A percentile compares a stretch with the other conserved stretches of the same genome.
phyloP scores from a whole-genome alignment of 2,888 invertebrate genomes.

The Heliconius cydno region DNA sequence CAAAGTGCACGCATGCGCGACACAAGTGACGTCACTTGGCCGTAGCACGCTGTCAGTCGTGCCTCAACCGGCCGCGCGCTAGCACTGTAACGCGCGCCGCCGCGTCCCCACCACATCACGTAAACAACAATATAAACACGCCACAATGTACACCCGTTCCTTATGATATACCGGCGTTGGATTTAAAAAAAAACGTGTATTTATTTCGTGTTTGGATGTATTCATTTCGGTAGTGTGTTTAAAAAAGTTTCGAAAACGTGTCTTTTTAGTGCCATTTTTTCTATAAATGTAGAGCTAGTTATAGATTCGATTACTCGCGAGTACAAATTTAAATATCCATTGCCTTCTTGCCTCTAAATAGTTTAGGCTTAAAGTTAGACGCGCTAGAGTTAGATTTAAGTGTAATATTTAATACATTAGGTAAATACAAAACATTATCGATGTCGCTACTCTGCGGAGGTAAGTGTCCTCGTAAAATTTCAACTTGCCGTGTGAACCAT shows the following conservation, averaged over 20 bases:
- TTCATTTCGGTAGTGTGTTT: slow-evolving; percentile 66
- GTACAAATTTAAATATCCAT: slow-evolving; percentile 79
- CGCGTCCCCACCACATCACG: slow-evolving; percentile 59
- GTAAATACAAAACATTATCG: slow-evolving; percentile 58
- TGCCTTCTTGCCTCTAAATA: slow-evolving; percentile 77
- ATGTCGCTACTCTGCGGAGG: slow-evolving; percentile 81
- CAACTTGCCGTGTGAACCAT: slow-evolving; percentile 51
- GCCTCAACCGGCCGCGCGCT: slow-evolving; percentile 53
- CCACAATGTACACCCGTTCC: slow-evolving; percentile 64
- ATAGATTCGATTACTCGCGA: slow-evolving; percentile 72
- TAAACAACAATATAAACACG: slow-evolving; percentile 71
- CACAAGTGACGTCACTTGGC: slow-evolving; percentile 50
- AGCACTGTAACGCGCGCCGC: slow-evolving; percentile 52
- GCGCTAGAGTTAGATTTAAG: slow-evolving; percentile 64
- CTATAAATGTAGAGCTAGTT: slow-evolving; percentile 57
- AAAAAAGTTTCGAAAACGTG: slow-evolving; percentile 64
- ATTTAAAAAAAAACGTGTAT: slow-evolving; percentile 56
- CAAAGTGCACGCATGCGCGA: slow-evolving; percentile 47
- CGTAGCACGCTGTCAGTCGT: slow-evolving; percentile 50
- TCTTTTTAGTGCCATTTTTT: slow-evolving; percentile 82
- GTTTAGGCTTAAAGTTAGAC: slow-evolving; percentile 68
- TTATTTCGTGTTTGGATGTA: slow-evolving; percentile 75
- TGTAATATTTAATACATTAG: slow-evolving; percentile 52
- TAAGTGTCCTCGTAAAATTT: slow-evolving; percentile 60
- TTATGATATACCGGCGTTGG: slow-evolving; percentile 63